Percentiles rank a stretch among this genome's conserved stretches.
Evolutionary conservation across 2,888 invertebrate species (phyloP).

Genomic region (Agrochola lychnidis): DNA sequence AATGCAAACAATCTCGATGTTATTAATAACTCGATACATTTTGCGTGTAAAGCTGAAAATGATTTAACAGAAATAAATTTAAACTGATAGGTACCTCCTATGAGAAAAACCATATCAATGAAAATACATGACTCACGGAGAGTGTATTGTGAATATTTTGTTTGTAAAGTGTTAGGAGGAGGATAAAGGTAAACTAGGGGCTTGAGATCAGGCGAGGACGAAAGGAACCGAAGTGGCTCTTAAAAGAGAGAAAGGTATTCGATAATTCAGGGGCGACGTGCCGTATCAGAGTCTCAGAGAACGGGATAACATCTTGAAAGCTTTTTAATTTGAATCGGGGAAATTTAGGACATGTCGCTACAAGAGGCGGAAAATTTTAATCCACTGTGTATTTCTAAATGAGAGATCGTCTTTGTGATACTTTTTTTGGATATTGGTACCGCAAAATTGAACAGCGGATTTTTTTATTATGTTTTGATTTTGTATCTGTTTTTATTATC

Average conservation of each 20-base stretch:
- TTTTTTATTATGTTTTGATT: not conserved
- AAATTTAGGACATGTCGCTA: slow-evolving; percentile 49
- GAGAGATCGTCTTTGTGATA: slow-evolving; percentile 16
- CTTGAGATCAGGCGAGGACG: slow-evolving; percentile 31
- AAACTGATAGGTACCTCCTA: not conserved
- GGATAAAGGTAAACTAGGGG: slow-evolving; percentile 40
- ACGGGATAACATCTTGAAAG: slow-evolving; percentile 60
- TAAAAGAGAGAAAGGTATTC: slow-evolving; percentile 61
- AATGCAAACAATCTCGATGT: slow-evolving; percentile 29
- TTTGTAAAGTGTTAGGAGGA: slow-evolving; percentile 32
- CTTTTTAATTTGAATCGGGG: slow-evolving; percentile 63
- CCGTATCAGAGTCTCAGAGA: slow-evolving; percentile 61
- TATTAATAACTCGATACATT: slow-evolving; percentile 42
- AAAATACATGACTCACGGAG: slow-evolving; percentile 25
- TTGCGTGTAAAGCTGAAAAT: slow-evolving; percentile 8
- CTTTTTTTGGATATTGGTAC: not conserved
- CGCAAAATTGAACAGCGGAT: not conserved
- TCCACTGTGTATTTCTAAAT: slow-evolving; percentile 36
- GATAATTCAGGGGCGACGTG: slow-evolving; percentile 61
- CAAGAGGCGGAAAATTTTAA: slow-evolving; percentile 37
- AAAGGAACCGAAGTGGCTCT: slow-evolving; percentile 49
- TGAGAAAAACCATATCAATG: slow-evolving; percentile 6
- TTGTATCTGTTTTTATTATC: not conserved
- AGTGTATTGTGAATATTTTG: slow-evolving; percentile 49
- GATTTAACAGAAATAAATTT: not conserved